These are phyloP conservation scores for Glomeris maerens DNA, from an alignment of 1,140 invertebrate species.

Conservation along the genomic window DNA sequence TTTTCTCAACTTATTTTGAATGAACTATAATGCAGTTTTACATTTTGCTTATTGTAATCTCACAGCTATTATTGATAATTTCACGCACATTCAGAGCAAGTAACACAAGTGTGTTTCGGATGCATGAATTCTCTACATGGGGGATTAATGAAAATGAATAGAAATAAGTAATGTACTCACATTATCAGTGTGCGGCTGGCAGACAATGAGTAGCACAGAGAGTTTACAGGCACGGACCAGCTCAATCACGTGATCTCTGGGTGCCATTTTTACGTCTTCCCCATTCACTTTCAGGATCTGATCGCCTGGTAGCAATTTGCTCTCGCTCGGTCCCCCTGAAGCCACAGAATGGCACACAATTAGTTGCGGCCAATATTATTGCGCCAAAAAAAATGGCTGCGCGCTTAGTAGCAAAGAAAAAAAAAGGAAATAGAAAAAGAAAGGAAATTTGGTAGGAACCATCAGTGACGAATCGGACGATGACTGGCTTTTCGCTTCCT, in stretches of 20 bases:
- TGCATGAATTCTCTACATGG: no score
- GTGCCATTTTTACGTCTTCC: conserved; percentile 68
- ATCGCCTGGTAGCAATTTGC: conserved; percentile 73
- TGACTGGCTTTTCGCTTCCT: conserved; percentile 75
- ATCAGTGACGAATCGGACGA: conserved; percentile 55
- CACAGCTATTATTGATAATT: no score
- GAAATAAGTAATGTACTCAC: conserved; percentile 40
- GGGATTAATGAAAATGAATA: no score
- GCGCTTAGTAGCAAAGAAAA: no score
- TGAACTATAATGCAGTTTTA: no score
- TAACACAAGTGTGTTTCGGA: no score
- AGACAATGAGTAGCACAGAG: conserved; percentile 58
- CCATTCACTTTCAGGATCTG: conserved; percentile 79
- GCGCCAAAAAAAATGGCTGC: no score
- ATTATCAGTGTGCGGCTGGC: conserved; percentile 59
- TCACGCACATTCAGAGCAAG: no score
- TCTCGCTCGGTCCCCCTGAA: conserved; percentile 73
- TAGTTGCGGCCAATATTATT: no score
- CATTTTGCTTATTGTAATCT: no score
- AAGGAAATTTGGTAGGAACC: conserved; percentile 23
- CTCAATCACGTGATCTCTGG: conserved; percentile 75
- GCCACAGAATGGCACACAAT: no score
- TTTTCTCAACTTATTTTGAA: no score
- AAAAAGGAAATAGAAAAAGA: not conserved
- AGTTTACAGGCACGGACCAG: conserved; percentile 64